Percentiles rank a stretch among this genome's conserved stretches.
These are phyloP conservation scores for Sabatieria punctata DNA, from an alignment of 2,888 invertebrate genomes.

Conservation along the genomic window DNA sequence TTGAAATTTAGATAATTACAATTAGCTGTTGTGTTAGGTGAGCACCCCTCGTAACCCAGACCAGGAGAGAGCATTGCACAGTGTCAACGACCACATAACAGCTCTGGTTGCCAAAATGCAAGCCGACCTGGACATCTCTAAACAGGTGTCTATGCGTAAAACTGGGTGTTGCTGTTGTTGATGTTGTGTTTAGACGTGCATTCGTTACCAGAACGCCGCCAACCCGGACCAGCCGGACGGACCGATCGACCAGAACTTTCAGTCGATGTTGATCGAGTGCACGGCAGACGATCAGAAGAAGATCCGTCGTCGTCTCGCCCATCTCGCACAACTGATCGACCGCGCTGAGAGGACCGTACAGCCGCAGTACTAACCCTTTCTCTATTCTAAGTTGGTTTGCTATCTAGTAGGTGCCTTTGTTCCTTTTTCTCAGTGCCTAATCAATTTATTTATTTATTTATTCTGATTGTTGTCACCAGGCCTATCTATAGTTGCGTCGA, in stretches of 20 bases:
- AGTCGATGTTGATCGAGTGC: slow-evolving; percentile 31
- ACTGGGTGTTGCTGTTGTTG: not conserved
- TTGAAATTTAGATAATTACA: not conserved
- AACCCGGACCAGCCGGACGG: slow-evolving; percentile 31
- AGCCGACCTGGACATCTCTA: slow-evolving; percentile 16
- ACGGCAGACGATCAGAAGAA: slow-evolving; percentile 37
- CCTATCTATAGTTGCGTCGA: too few relatives aligned
- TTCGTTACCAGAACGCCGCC: slow-evolving; percentile 34
- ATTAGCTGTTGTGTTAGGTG: slow-evolving; percentile 11
- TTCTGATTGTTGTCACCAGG: too few relatives aligned
- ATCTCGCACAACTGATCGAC: slow-evolving; percentile 18
- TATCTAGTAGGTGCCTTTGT: too few relatives aligned
- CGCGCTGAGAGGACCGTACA: slow-evolving; percentile 13
- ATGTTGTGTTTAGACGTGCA: slow-evolving; percentile 16
- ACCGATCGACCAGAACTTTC: slow-evolving; percentile 32
- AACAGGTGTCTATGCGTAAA: slow-evolving; percentile 12
- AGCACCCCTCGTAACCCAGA: slow-evolving; percentile 32
- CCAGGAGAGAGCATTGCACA: slow-evolving; percentile 29
- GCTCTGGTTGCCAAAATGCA: slow-evolving; percentile 22
- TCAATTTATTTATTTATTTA: too few relatives aligned
- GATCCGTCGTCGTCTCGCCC: slow-evolving; percentile 20
- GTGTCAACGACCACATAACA: slow-evolving; percentile 27
- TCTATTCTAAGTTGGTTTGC: too few relatives aligned
- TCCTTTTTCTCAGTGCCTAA: too few relatives aligned
- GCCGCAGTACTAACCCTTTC: too few relatives aligned